Percentiles rank a stretch among this genome's conserved stretches.
Evolutionary conservation across 2,888 invertebrate genomes (phyloP).

Genomic region (Chaitophorus viminalis): DNA sequence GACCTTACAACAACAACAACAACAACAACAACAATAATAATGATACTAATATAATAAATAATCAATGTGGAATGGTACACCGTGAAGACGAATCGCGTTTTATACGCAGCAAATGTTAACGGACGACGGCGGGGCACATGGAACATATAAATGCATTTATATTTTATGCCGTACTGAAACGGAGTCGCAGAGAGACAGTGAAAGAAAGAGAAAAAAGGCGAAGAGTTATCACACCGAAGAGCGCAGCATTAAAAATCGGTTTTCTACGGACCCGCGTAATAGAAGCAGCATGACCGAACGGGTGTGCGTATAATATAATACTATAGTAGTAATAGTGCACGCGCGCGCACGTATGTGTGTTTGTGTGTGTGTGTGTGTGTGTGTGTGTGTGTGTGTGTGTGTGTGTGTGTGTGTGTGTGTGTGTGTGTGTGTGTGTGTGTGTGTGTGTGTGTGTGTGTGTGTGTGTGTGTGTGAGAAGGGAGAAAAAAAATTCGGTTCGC

Average conservation of each 20-base stretch:
- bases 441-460: no score
- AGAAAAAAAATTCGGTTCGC: neutral
- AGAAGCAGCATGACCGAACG: neutral
- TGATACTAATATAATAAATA: neutral
- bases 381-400: no score
- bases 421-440: no score
- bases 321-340: neutral
- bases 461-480: no score
- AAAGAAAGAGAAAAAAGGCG: neutral
- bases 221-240: neutral
- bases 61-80: neutral
- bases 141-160: neutral
- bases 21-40: neutral
- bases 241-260: conserved; percentile 35
- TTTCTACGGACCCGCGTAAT: conserved; percentile 16
- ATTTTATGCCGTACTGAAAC: neutral
- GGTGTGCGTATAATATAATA: no score
- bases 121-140: neutral
- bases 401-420: no score
- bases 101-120: neutral
- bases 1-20: neutral
- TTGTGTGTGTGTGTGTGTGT: no score
- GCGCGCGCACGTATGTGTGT: no score
- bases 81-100: neutral
- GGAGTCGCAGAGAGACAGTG: neutral